Conservation (phyloP, 30 jellyfish, hydroid and myxozoan species). For the Pseudorhiza aurosa region DNA sequence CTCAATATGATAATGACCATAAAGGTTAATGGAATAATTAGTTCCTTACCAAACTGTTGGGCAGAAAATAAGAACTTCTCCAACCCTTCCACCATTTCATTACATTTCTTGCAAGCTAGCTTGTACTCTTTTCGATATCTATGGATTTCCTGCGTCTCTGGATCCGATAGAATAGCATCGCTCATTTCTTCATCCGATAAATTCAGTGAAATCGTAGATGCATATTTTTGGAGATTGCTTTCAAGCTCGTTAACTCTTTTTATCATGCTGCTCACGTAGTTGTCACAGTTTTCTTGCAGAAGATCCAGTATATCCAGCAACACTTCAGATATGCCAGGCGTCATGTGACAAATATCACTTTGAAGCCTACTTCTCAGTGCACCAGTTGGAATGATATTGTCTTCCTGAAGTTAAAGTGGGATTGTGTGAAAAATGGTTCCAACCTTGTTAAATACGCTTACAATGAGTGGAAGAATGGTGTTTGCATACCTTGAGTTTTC, state of each 20-base stretch:
- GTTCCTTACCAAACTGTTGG: conserved; percentile 10
- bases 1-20: too few species aligned
- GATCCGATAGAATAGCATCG: conserved; percentile 1
- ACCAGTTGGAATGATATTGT: too few species aligned
- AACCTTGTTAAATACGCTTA: too few species aligned
- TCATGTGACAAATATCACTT: conserved; percentile 50
- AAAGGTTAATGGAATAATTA: too few species aligned
- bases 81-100: conserved; percentile 42
- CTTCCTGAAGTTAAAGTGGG: too few species aligned
- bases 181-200: conserved; percentile 16
- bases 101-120: conserved; percentile 14
- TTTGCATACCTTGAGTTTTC: too few species aligned
- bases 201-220: conserved; percentile 39
- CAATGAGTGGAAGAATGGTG: too few species aligned
- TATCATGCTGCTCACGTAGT: conserved; percentile 34
- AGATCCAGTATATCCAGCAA: conserved; percentile 49
- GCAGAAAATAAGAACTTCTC: conserved; percentile 23
- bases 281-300: conserved; percentile 48
- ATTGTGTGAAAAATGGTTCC: too few species aligned
- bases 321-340: conserved; percentile 63
- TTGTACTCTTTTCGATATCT: conserved; percentile 22
- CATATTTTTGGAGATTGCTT: conserved; percentile 34
- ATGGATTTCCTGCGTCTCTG: conserved; percentile 18
- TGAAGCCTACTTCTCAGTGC: conserved; percentile 33
- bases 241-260: conserved; percentile 36